Evolutionary conservation across 2,113 vertebrate genomes (phyloP).

Genomic region (Cyanistes caeruleus): DNA sequence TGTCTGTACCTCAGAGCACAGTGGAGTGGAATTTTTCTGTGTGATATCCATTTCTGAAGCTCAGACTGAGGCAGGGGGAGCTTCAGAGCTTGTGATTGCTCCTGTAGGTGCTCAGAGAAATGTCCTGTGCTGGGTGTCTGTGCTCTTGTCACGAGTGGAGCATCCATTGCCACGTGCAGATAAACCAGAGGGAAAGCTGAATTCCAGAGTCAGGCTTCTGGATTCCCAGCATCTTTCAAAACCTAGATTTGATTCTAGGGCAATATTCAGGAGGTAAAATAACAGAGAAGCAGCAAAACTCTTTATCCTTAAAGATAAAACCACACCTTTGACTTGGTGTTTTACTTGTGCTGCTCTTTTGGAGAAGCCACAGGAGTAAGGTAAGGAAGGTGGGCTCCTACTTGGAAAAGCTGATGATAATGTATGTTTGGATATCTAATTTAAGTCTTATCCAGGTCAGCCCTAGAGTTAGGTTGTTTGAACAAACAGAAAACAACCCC

Average conservation of each 20-base stretch:
- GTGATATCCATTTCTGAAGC: not conserved
- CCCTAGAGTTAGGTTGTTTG: not conserved
- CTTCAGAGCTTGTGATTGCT: not conserved
- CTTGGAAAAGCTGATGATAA: not conserved
- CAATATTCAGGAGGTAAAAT: not conserved
- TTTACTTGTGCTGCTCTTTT: not conserved
- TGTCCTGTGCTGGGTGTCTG: not conserved
- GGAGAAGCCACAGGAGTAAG: not conserved
- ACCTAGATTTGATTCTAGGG: not conserved
- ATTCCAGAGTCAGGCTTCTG: not conserved
- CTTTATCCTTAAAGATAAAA: not conserved
- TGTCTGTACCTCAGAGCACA: not conserved
- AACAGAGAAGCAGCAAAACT: not conserved
- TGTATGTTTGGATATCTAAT: not conserved
- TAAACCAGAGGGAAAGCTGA: not conserved
- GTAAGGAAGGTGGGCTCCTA: not conserved
- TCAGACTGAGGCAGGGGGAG: not conserved
- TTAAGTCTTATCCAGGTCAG: not conserved
- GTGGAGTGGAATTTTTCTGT: not conserved
- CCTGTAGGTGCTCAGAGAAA: not conserved
- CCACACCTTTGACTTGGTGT: not conserved
- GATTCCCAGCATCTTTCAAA: not conserved
- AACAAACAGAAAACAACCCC: not conserved
- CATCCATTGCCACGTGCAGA: fast-evolving
- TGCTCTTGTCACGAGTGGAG: not conserved